phyloP scores from a whole-genome alignment of 1,140 invertebrate species.

The Saxidomus purpurata region DNA sequence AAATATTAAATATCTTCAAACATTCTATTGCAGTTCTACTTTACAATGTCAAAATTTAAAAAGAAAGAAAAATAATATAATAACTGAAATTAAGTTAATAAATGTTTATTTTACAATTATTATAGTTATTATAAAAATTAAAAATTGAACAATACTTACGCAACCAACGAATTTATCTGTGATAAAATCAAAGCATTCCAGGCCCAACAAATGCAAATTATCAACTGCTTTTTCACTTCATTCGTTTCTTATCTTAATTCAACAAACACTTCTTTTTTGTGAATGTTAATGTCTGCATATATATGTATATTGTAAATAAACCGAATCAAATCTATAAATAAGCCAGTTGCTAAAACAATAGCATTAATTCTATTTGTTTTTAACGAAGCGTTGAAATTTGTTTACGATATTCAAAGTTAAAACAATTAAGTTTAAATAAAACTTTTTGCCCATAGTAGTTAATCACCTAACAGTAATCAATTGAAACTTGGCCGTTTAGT shows the following conservation, averaged over 20 bases:
- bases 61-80: no score
- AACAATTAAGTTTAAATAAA: not conserved
- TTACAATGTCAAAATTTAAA: no score
- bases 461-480: no score
- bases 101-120: no score
- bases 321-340: not conserved
- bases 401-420: constrained; percentile 12
- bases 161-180: not conserved
- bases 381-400: not conserved
- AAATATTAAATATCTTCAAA: no score
- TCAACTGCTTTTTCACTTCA: not conserved
- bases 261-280: constrained; percentile 8
- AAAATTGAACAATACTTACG: no score
- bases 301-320: constrained; percentile 4
- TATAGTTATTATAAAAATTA: no score
- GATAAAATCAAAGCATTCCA: not conserved
- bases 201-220: not conserved
- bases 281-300: not conserved
- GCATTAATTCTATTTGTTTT: not conserved
- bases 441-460: not conserved
- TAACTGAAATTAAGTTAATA: no score
- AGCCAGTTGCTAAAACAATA: constrained; percentile 10
- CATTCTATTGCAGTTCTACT: no score
- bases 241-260: not conserved
- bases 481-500: no score